Percentiles rank a stretch among this genome's conserved stretches.
Conservation (phyloP, 2,113 vertebrate species). For the Camelus dromedarius region DNA sequence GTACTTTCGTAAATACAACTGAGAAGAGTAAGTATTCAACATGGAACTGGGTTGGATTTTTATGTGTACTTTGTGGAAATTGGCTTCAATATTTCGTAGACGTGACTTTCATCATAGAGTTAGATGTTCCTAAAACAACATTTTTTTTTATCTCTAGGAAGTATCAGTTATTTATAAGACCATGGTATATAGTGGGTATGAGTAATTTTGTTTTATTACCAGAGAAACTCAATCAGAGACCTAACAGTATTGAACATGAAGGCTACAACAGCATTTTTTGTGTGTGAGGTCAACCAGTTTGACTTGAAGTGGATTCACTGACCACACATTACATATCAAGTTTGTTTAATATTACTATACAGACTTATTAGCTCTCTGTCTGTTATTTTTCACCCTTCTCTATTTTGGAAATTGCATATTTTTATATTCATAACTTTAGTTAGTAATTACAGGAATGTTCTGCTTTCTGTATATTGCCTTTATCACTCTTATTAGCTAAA, state of each 20-base stretch:
- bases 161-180: conserved; percentile 38
- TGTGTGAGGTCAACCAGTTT: conserved; percentile 48
- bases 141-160: conserved; percentile 39
- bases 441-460: conserved; percentile 62
- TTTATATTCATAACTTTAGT: conserved; percentile 63
- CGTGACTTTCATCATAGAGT: not conserved
- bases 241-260: conserved; percentile 46
- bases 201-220: conserved; percentile 59
- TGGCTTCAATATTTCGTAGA: conserved; percentile 61
- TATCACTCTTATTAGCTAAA: conserved; percentile 77
- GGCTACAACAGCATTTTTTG: not conserved
- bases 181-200: not conserved
- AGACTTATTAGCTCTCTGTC: conserved; percentile 47
- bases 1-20: conserved; percentile 22
- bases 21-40: not conserved
- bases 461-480: conserved; percentile 71
- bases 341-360: conserved; percentile 65
- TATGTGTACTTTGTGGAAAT: conserved; percentile 55
- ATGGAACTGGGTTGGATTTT: not conserved
- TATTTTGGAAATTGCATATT: conserved; percentile 63
- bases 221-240: conserved; percentile 16
- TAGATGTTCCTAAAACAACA: not conserved
- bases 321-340: conserved; percentile 51
- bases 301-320: conserved; percentile 37
- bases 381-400: conserved; percentile 60